Conservation (phyloP, 2,888 invertebrate genomes). For the Prionchulus punctatus region DNA sequence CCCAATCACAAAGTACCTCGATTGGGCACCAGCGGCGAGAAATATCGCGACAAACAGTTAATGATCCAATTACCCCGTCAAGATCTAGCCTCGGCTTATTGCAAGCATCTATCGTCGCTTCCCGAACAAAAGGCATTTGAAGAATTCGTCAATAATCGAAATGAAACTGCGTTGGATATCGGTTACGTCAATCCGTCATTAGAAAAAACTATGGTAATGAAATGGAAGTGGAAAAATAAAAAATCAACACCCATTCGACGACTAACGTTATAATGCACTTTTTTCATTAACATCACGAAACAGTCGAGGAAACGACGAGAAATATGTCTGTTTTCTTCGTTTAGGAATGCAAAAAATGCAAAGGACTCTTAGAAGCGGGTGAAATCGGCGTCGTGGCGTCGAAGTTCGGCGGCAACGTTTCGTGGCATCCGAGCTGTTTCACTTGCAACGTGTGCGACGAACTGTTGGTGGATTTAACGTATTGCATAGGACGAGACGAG, state of each 20-base stretch:
- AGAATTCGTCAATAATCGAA: constrained; percentile 80
- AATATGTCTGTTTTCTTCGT: constrained; percentile 12
- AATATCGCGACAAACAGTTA: constrained; percentile 60
- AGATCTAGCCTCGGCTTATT: constrained; percentile 9
- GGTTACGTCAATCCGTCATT: constrained; percentile 45
- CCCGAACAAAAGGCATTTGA: constrained; percentile 47
- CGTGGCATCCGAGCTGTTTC: constrained; percentile 89
- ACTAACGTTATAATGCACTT: neutral
- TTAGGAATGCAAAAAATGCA: constrained; percentile 67
- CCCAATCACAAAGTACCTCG: constrained; percentile 62
- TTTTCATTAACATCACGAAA: no score
- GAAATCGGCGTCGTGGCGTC: constrained; percentile 69
- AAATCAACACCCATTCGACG: no score
- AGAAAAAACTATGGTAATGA: constrained; percentile 31
- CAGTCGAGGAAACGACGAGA: no score
- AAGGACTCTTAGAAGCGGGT: constrained; percentile 56
- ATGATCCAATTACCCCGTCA: constrained; percentile 61
- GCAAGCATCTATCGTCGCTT: constrained; percentile 4
- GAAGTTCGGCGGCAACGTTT: constrained; percentile 54
- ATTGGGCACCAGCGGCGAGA: constrained; percentile 53
- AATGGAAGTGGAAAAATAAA: neutral
- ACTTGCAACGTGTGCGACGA: constrained; percentile 68
- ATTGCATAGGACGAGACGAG: constrained; percentile 68
- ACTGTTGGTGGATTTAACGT: constrained; percentile 82
- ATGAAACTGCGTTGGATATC: constrained; percentile 86